Base-by-base conservation (phyloP, 2,113 vertebrate genomes). In the Anhinga rufa region DNA sequence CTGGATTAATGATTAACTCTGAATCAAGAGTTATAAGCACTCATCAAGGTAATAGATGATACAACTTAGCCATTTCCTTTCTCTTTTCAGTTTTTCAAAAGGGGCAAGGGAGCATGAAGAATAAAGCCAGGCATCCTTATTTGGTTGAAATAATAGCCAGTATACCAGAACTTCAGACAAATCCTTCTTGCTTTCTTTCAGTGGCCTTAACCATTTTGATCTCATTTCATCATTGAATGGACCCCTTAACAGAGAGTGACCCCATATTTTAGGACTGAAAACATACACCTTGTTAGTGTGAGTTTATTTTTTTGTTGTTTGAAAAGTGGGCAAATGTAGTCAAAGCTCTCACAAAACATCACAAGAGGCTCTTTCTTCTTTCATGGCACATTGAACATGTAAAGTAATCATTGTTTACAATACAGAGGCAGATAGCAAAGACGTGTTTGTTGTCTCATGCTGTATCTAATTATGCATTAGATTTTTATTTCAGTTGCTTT, bases 271-370 rank as follows among this genome's bases (percentile, higher is more conserved):
- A 95, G 92, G 95, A 96, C 87, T 96, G 96, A 97, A 97, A 96
- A 97, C 95, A 95, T 95, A 97, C 95, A 97, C 96, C 92, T 97
- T 96, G 97, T 97, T 97, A 97, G 94, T 97, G 94, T 94, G 95
- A 97, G 97, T 97, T 96, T 97, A 97, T 97, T 97, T 97, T 97
- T 96, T 96, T 97, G 94, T 97, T 97, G 94, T 97, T 96, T 95
- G 92, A 97, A 96, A 97, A 95, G 96, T 97, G 93, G 96, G 96
- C 95, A 97, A 97, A 97, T 97, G 94, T 91, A 96, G 92, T 95
- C 95, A 97, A 97, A 97, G 95, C 97, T 93, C 92, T 92, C 92
- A 96, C 84, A 95, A 96, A 95, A 96, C 96, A 95, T 97, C 96
- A 97, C 91, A 97, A 97, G 93, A 96, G 94, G 95, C 84, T 95